A percentile compares a stretch with the other conserved stretches of the same genome.
Conservation (phyloP, 2,113 vertebrate species). For the Abramis brama region DNA sequence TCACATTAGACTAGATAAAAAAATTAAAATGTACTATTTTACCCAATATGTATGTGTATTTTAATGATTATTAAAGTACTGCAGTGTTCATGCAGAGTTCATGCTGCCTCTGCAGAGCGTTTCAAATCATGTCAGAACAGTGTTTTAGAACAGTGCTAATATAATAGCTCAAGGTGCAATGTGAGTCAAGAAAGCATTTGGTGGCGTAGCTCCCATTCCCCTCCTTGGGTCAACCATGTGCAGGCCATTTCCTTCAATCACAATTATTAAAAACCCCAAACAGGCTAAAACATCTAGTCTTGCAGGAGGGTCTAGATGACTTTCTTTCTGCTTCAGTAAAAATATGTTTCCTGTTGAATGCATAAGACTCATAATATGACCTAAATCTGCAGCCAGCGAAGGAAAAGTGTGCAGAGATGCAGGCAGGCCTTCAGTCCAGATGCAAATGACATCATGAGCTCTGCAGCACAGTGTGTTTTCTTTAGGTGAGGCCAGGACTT, state of each 20-base stretch:
- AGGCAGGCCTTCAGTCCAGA: conserved; percentile 58
- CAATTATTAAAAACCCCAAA: background rate
- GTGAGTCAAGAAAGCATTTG: conserved; percentile 13
- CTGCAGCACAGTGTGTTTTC: conserved; percentile 61
- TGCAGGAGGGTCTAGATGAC: background rate
- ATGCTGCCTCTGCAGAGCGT: background rate
- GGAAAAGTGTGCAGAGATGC: conserved; percentile 58
- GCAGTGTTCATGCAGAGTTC: background rate
- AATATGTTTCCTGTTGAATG: conserved; percentile 46
- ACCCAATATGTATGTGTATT: background rate
- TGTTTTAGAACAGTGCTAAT: background rate
- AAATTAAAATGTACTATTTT: background rate
- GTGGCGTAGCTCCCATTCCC: background rate
- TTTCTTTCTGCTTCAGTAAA: conserved; percentile 21
- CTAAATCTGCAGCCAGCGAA: conserved; percentile 57
- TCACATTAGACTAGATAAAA: too few species aligned
- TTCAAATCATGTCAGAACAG: background rate
- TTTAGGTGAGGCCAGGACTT: conserved; percentile 60
- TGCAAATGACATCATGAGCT: conserved; percentile 67
- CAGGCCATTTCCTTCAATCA: conserved; percentile 21
- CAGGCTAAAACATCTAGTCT: background rate
- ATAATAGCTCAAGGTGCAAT: background rate
- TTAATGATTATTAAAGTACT: background rate
- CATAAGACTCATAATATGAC: conserved; percentile 54
- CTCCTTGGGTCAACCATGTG: conserved; percentile 8